phyloP scores from a whole-genome alignment of 2,113 vertebrate genomes.

The Tragelaphus buxtoni region DNA sequence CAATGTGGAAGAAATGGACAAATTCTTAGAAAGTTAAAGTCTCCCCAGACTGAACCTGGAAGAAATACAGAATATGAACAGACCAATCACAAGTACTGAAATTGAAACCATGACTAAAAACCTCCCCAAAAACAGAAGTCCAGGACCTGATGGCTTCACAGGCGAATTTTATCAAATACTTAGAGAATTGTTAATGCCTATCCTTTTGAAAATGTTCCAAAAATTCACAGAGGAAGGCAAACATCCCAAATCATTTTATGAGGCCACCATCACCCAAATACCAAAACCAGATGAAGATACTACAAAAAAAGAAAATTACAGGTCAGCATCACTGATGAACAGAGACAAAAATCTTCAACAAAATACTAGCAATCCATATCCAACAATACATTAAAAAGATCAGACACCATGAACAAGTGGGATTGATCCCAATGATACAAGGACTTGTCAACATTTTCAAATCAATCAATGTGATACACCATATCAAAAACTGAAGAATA shows the following conservation, averaged over 20 bases:
- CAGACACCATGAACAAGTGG: background rate
- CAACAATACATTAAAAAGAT: background rate
- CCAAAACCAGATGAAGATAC: background rate
- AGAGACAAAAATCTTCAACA: background rate
- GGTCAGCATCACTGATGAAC: background rate
- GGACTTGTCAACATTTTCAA: background rate
- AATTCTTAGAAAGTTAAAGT: background rate
- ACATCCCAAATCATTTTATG: background rate
- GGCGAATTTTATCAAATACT: background rate
- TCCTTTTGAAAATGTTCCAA: background rate
- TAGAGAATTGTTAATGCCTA: background rate
- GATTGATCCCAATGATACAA: background rate
- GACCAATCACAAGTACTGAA: background rate
- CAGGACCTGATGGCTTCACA: background rate
- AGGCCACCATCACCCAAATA: background rate
- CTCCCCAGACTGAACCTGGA: background rate
- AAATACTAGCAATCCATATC: background rate
- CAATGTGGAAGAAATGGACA: background rate
- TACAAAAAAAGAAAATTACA: background rate
- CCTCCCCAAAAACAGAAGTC: background rate
- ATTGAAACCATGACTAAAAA: background rate
- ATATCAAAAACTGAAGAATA: background rate
- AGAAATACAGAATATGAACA: background rate
- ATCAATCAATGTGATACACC: background rate
- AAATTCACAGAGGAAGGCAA: background rate